Evolutionary conservation across 2,888 invertebrate genomes (phyloP), one percentile per base, ranked within the genome.

Genomic region (Caenorhabditis panamensis): DNA sequence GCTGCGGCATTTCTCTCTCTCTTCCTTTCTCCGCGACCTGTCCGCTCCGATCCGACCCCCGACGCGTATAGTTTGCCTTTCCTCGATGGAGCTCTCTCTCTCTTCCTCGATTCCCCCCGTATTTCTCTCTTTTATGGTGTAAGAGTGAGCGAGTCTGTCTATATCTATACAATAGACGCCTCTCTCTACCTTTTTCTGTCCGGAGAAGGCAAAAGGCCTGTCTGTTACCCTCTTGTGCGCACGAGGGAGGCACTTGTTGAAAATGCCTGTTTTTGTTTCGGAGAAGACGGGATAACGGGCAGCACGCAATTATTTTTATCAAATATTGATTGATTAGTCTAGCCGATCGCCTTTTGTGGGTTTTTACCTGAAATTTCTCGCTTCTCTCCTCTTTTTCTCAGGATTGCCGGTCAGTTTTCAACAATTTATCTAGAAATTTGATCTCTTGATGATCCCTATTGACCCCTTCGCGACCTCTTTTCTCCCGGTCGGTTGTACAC

Each of bases 261-360:
- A 76, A 76, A 76, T 67, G 41, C 64, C 31, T 67, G 61, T 76
- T 76, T 67, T 76, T 67, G 61, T 47, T 31, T 67, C 61, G 61
- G 59, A 49, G 36, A 31, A 22, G 13, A 8, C 37, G 11, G 22
- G 54, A 61, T 51, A 26, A 49, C 58, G 61, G 36, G 47, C 53
- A n/a, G 61, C 49, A 49, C 72, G 63, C 31, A 58, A 28, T 9
- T 31, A 36, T 4, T 36, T 36, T 36, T 36, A 47, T 47, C 47
- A 47, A 47, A 47, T 47, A 47, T 47, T 47, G 47, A 47, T 47
- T 20, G 47, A 47, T 6, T 47, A 3, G 13, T 2, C 41, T 13
- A 31, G 4, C 9, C 31, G 31, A 31, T 31, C 31, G 31, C 31
- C 31, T 6, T 4, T 31, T 31, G 31, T 9, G 5, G 31, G 9